Conservation (phyloP, 2,113 vertebrate species). For the Saccopteryx bilineata region DNA sequence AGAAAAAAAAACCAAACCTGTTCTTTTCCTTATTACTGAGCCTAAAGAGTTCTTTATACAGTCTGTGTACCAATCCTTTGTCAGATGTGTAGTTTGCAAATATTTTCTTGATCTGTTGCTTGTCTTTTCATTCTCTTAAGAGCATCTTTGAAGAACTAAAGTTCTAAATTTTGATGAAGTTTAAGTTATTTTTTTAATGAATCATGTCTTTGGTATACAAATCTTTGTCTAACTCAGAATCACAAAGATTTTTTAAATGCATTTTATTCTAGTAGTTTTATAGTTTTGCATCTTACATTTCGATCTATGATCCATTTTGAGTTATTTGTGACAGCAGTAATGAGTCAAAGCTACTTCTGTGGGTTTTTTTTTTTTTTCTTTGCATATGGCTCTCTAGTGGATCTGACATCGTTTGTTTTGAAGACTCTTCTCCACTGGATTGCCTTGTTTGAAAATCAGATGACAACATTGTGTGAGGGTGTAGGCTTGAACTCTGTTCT, state of each 20-base stretch:
- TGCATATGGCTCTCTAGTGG: not conserved
- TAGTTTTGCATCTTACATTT: not conserved
- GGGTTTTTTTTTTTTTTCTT: not conserved
- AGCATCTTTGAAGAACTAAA: not conserved
- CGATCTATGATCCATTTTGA: not conserved
- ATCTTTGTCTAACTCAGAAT: not conserved
- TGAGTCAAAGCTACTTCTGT: not conserved
- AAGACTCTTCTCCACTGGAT: not conserved
- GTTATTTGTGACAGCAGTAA: not conserved
- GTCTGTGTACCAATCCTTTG: not conserved
- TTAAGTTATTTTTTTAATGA: constrained; percentile 22
- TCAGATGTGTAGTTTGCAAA: not conserved
- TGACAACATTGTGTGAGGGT: not conserved
- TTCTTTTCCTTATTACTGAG: too few species aligned
- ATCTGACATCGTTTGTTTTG: not conserved
- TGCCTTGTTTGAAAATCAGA: not conserved
- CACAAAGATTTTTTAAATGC: not conserved
- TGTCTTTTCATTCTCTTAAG: constrained; percentile 28
- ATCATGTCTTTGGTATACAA: not conserved
- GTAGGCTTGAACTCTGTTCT: not conserved
- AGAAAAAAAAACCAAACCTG: too few species aligned
- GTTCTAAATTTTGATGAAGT: not conserved
- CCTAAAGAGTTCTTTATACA: too few species aligned
- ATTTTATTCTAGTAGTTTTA: not conserved
- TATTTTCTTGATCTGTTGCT: not conserved